Percentiles rank a stretch among this genome's conserved stretches.
Evolutionary conservation across 2,888 invertebrate genomes (phyloP).

Genomic region (Rambutsinella grinnellia): DNA sequence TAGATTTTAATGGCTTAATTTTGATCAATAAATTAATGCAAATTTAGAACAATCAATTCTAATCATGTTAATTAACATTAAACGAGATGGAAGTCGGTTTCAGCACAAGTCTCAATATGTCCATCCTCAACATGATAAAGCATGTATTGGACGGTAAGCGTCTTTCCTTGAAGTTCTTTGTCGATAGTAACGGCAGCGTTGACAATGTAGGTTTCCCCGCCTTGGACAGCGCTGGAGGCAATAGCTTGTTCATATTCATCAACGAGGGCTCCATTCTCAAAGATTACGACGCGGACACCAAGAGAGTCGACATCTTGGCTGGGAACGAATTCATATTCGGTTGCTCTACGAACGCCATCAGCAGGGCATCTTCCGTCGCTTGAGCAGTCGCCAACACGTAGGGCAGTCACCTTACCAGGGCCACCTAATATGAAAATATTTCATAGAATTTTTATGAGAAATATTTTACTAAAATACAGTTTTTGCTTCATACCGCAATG

Average conservation of each 20-base stretch:
- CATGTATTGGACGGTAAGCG: conserved; percentile 19
- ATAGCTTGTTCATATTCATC: conserved; percentile 11
- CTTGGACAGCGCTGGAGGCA: conserved; percentile 16
- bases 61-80: too few relatives aligned
- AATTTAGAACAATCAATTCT: background rate
- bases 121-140: conserved; percentile 24
- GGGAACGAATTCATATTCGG: conserved; percentile 32
- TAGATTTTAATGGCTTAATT: too few relatives aligned
- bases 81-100: conserved; percentile 19
- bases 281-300: conserved; percentile 13
- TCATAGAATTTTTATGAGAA: too few relatives aligned
- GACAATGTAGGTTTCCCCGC: conserved; percentile 8
- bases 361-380: background rate
- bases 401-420: background rate
- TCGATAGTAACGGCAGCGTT: background rate
- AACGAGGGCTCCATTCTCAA: background rate
- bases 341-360: background rate
- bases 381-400: background rate
- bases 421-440: background rate
- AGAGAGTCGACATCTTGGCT: conserved; percentile 17
- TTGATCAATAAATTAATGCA: background rate
- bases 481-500: too few relatives aligned
- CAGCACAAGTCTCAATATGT: conserved; percentile 15
- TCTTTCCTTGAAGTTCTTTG: conserved; percentile 14
- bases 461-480: too few relatives aligned